Base-by-base conservation (phyloP, 1,140 invertebrate genomes). In the Solen grandis region DNA sequence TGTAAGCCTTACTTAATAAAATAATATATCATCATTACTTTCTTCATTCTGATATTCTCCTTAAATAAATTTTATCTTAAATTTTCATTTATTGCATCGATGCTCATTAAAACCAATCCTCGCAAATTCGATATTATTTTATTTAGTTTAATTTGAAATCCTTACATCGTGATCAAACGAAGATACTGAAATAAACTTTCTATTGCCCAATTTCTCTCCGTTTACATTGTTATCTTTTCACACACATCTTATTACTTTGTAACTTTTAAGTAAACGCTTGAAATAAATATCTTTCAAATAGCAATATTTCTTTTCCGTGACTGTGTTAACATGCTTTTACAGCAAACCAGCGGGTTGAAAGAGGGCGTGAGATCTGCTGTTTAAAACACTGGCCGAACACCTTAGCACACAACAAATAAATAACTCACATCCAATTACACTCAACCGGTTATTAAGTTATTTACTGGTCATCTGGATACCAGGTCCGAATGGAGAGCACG, bases 401-500 rank as follows among this genome's bases (percentile, higher is more conserved):
- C 10, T 10, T 13, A 8, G 10, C 27, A 8, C 19, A 59, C 22
- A 8, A 13, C 25, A 22, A 59, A 59, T 8, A 29, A 59, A 22
- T 22, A 50, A n/a, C 38, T 36, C 29, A 25, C 46, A 14, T 19
- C 16, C 65, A 50, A 22, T 14, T 36, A 68, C n/a, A 25, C n/a
- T 41, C 35, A 5, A 10, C 8, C 33, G 14, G 27, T 50, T 66
- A 78, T 78, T 78, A 78, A 68, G 65, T 69, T 55, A 66, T 77
- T 77, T 77, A 63, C 74, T 52, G 33, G 54, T 66, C 63, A 66
- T 78, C 66, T 78, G 50, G 57, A 46, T 68, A 50, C 69, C 75
- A 68, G 62, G 57, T n/a, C 75, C 16, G 55, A 68, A 69, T 78
- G 69, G 60, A 78, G 54, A 69, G 33, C 22, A 25, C 22, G 14